phyloP scores from a whole-genome alignment of 1,140 invertebrate species.

The Drosophila lowei region DNA sequence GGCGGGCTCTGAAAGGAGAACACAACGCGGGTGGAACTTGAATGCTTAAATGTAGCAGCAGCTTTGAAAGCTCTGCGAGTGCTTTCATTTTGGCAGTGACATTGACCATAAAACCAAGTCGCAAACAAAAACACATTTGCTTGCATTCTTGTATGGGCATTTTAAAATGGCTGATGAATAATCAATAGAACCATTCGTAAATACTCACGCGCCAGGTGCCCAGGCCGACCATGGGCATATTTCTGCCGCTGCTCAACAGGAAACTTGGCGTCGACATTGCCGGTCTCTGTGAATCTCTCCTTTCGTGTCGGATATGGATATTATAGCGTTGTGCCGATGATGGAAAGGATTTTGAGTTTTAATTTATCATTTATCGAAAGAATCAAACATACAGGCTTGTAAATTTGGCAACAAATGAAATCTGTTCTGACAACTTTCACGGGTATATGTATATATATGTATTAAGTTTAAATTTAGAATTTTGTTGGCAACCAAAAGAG shows the following conservation, averaged over 20 bases:
- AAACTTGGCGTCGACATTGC: conserved; percentile 83
- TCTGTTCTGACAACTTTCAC: conserved; percentile 45
- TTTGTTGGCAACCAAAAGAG: conserved; percentile 35
- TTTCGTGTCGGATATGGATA: neutral
- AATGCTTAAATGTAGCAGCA: conserved; percentile 20
- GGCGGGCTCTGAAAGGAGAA: conserved; percentile 86
- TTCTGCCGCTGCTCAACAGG: conserved; percentile 87
- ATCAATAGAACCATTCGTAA: too few relatives aligned
- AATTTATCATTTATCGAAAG: conserved; percentile 48
- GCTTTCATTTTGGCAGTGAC: conserved; percentile 23
- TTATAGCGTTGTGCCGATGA: neutral
- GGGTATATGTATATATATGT: conserved; percentile 26
- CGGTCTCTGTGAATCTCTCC: neutral
- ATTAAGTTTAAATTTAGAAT: conserved; percentile 69
- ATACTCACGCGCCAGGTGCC: conserved; percentile 90
- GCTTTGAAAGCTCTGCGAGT: conserved; percentile 32
- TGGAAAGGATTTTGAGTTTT: conserved; percentile 3
- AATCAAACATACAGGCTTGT: conserved; percentile 35
- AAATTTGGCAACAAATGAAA: conserved; percentile 54
- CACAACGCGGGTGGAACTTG: neutral
- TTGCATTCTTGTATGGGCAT: conserved; percentile 1
- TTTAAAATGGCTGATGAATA: too few relatives aligned
- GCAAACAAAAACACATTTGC: conserved; percentile 38
- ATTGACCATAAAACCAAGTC: conserved; percentile 44
- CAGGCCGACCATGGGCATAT: conserved; percentile 89